Percentiles rank a stretch among this genome's conserved stretches.
phyloP scores from a whole-genome alignment of 2,797 vertebrate species.

The Labeo calbasu region DNA sequence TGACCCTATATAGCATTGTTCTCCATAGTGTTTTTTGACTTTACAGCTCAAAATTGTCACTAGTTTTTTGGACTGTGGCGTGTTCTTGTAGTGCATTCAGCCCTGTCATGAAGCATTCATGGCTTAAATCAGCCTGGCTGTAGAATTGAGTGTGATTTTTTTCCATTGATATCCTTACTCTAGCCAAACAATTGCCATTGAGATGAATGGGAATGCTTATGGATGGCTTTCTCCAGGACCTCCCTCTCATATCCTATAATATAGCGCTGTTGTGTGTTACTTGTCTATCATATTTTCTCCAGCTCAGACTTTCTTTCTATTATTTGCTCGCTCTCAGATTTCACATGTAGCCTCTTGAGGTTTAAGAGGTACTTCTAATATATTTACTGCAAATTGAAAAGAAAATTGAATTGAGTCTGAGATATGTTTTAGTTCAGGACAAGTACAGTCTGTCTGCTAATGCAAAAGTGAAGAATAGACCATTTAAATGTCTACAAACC shows the following conservation, averaged over 20 bases:
- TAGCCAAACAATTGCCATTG: background rate
- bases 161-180: background rate
- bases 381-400: slow-evolving; percentile 40
- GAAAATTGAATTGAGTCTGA: slow-evolving; percentile 36
- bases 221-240: background rate
- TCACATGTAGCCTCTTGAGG: slow-evolving; percentile 21
- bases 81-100: background rate
- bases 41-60: background rate
- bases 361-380: slow-evolving; percentile 37
- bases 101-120: background rate
- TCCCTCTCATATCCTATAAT: slow-evolving; percentile 19
- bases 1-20: background rate
- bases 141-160: background rate
- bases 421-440: background rate
- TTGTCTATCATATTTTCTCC: background rate
- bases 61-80: background rate
- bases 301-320: background rate
- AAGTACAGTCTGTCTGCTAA: background rate
- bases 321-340: background rate
- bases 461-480: background rate
- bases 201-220: background rate
- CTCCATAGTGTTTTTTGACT: background rate
- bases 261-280: slow-evolving; percentile 8
- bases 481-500: background rate
- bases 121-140: background rate